Percentiles rank a stretch among this genome's conserved stretches.
These are phyloP conservation scores for Pseudorectes ferrugineus DNA, from an alignment of 2,113 vertebrate genomes.

Conservation along the genomic window DNA sequence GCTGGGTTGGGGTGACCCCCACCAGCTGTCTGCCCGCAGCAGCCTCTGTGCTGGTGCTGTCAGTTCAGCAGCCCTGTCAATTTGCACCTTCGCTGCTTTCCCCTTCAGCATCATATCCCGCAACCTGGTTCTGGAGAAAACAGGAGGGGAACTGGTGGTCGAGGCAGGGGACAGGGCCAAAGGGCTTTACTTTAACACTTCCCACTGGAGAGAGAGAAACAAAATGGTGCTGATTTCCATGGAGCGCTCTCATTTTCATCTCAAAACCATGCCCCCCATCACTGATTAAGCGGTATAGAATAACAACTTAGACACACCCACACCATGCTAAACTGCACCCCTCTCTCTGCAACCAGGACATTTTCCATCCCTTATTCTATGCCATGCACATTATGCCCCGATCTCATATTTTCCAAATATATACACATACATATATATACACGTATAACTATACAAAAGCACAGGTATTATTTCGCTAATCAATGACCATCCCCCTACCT, in stretches of 20 bases:
- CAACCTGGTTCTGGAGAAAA: not conserved
- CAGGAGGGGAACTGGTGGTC: too few species aligned
- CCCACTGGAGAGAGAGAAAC: not conserved
- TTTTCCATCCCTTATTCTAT: not conserved
- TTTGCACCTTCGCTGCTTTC: rapidly evolving
- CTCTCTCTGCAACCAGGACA: not conserved
- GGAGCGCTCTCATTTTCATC: not conserved
- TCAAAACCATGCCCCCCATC: not conserved
- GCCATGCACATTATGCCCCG: not conserved
- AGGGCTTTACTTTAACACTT: not conserved
- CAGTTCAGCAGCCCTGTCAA: not conserved
- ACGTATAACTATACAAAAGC: not conserved
- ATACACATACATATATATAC: not conserved
- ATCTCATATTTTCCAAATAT: not conserved
- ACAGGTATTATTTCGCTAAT: not conserved
- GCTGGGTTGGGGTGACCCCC: not conserved
- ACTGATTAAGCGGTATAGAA: not conserved
- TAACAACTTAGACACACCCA: not conserved
- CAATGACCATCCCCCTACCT: not conserved
- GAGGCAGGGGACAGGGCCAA: not conserved
- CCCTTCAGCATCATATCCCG: not conserved
- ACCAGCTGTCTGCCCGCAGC: too few species aligned
- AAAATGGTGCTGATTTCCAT: not conserved
- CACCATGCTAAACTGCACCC: not conserved
- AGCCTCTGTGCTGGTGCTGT: too few species aligned